Base-by-base conservation (phyloP, 2,888 invertebrate species). In the Clivina fossor region DNA sequence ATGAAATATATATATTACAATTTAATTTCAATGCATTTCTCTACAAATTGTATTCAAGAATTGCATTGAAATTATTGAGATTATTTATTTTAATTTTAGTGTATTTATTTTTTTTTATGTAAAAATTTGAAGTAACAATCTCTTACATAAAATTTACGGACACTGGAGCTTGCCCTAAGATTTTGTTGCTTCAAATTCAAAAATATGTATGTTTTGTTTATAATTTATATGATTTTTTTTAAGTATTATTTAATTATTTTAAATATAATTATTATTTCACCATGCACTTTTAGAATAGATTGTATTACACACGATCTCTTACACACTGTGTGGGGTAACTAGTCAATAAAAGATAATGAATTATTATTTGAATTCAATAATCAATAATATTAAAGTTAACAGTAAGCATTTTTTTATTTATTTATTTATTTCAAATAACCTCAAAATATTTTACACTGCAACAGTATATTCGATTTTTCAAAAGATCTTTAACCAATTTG, bases 271-370 rank as follows among this genome's bases (percentile, higher is more conserved):
- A 64, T 66, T 63, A 60, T 62, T 62, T 66, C 69, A 69, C 68
- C 33, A 57, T 66, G 64, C 65, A 69, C 69, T 63, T 63, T 67
- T 69, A 69, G 68, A 67, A 66, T 70, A 70, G 68, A 62, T 61
- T 63, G 62, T 67, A 53, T 47, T 67, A n/a, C 53, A 69, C 71
- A 72, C 70, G 68, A 71, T 69, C 68, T 69, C 69, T 64, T 62
- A 66, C 66, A 65, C 72, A 72, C 70, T 65, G 74, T 75, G 74
- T 75, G 73, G 72, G 71, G 73, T 73, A 74, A 74, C 75, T 75
- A 75, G 75, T 75, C 75, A 75, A 65, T 70, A 66, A 67, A 65
- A n/a, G n/a, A 61, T 63, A 68, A 65, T 65, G 66, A 69, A 69
- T 67, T 66, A 67, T 68, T 64, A 62, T 66, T 66, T 67, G 59